Percentiles rank a stretch among this genome's conserved stretches.
phyloP scores from a whole-genome alignment of 2,113 vertebrate species.

The Dendrocopos noguchii region DNA sequence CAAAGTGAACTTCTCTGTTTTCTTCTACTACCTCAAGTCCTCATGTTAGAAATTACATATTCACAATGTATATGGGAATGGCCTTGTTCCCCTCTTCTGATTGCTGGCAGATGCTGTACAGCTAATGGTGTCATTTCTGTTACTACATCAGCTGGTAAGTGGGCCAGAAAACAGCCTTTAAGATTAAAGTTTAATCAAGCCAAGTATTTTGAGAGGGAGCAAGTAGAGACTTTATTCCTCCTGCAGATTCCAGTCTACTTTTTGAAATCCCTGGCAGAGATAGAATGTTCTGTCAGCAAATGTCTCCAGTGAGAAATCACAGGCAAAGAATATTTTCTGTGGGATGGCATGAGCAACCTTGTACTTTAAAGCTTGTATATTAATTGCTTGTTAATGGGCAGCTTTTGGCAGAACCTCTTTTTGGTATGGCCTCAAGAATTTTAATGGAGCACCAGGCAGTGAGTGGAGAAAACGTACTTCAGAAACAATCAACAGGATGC shows the following conservation, averaged over 20 bases:
- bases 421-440: slow-evolving; percentile 35
- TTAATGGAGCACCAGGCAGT: neutral
- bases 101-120: neutral
- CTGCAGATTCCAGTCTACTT: neutral
- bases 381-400: slow-evolving; percentile 58
- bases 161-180: slow-evolving; percentile 48
- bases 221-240: neutral
- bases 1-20: neutral
- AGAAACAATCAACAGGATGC: neutral
- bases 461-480: neutral
- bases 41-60: neutral
- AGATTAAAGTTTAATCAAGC: slow-evolving; percentile 49
- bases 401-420: slow-evolving; percentile 33
- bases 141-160: slow-evolving; percentile 31
- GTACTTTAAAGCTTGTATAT: slow-evolving; percentile 35
- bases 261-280: slow-evolving; percentile 38
- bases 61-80: neutral
- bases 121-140: slow-evolving; percentile 19
- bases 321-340: slow-evolving; percentile 48
- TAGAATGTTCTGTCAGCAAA: slow-evolving; percentile 44
- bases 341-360: slow-evolving; percentile 45
- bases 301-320: slow-evolving; percentile 10
- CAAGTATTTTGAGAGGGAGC: neutral
- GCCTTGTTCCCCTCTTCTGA: neutral
- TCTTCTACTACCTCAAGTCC: neutral